Percentiles rank a stretch among this genome's conserved stretches.
Evolutionary conservation across 2,113 vertebrate species (phyloP).

Genomic region (Mungos mungo): DNA sequence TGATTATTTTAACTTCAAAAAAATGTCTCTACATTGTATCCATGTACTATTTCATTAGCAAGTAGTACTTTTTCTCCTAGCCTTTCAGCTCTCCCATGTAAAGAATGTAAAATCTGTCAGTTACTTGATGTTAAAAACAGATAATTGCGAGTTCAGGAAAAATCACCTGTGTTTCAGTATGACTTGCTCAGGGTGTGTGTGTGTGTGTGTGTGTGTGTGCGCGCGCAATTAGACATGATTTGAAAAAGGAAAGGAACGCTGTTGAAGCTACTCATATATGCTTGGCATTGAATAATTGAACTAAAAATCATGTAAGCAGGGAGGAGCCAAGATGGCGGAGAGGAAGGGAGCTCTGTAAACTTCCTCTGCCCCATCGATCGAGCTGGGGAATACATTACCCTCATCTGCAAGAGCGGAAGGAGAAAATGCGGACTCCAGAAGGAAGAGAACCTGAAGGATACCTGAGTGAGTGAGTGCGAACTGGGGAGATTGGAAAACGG

Average conservation of each 20-base stretch:
- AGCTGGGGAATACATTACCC: too few relatives aligned
- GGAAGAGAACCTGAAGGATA: too few relatives aligned
- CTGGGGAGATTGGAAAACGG: too few relatives aligned
- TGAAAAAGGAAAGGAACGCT: not conserved
- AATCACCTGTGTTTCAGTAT: not conserved
- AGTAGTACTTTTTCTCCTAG: not conserved
- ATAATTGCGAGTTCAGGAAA: constrained; percentile 19
- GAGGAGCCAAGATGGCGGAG: too few relatives aligned
- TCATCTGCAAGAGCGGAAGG: too few relatives aligned
- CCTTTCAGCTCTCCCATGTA: not conserved
- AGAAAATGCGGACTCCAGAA: too few relatives aligned
- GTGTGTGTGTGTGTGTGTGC: not conserved
- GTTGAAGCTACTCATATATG: not conserved
- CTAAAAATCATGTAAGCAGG: not conserved
- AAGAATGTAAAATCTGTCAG: not conserved
- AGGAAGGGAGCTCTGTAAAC: too few relatives aligned
- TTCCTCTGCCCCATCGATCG: too few relatives aligned
- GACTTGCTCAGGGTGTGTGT: not conserved
- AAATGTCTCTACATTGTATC: not conserved
- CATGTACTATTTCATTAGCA: not conserved
- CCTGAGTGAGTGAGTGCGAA: too few relatives aligned
- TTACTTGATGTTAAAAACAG: constrained; percentile 13
- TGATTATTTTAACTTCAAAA: not conserved
- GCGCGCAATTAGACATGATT: not conserved
- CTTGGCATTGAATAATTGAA: not conserved